Base-by-base conservation (phyloP, 2,113 vertebrate genomes). In the Numida meleagris region DNA sequence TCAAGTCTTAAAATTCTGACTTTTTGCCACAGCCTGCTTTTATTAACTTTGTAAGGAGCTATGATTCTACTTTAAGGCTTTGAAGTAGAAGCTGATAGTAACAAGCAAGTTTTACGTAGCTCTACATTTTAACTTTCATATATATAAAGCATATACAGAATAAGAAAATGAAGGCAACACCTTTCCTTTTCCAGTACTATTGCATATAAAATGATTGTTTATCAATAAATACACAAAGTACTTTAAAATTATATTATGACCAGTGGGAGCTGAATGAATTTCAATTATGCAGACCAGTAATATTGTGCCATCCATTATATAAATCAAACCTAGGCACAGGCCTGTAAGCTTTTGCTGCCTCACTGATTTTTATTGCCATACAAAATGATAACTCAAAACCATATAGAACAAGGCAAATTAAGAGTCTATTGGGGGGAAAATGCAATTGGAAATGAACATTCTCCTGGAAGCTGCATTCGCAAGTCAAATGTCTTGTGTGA, bases 401-500 rank as follows among this genome's bases (percentile, higher is more conserved):
- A 95, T 76, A 95, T 66, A 95, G 89, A 97, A 96, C 89, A 97
- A 96, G 94, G 90, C 89, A 96, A 97, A 97, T 97, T 96, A 97
- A 97, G 86, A 96, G 76, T 85, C 77, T 96, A 65, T 53, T 86
- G 53, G 82, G 89, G 65, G 18, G 29, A 93, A 96, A 95, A 62
- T 87, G 90, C 86, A 91, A 81, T 93, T 93, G 80, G 91, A 61
- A 96, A 96, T 94, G 13, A 84, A 91, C 48, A 82, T 88, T 58
- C 93, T 94, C 48, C 78, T 96, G 95, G 83, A 95, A 97, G 89
- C 70, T 93, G 86, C 73, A 55, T 89, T 76, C 86, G n/a, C 0
- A 4, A 85, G 71, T 68, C 61, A 92, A 96, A 94, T 90, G 74
- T 50, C 87, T 94, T 57, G 12, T 72, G 91, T 94, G 93, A 94